Conservation (phyloP, 2,113 vertebrate genomes). For the Nycticorax nycticorax region DNA sequence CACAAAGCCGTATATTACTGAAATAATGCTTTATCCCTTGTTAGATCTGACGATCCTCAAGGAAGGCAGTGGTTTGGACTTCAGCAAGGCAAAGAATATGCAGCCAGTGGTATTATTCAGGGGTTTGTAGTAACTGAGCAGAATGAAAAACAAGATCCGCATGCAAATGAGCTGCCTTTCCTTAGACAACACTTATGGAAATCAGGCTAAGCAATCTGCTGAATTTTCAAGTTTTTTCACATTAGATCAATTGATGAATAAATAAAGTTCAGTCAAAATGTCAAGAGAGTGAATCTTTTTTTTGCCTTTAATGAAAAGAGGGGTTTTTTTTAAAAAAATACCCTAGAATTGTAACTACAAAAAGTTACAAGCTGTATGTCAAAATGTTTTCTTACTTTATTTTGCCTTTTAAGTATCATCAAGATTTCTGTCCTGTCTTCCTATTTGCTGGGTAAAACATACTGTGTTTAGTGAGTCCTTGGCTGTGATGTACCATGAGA, state of each 20-base stretch:
- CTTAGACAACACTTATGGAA: not conserved
- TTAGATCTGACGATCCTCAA: not conserved
- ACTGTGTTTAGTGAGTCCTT: not conserved
- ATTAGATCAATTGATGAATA: not conserved
- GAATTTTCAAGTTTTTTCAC: not conserved
- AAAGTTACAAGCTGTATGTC: not conserved
- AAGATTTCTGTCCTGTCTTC: not conserved
- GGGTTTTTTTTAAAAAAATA: not conserved
- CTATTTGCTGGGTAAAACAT: not conserved
- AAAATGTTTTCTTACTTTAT: not conserved
- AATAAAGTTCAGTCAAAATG: not conserved
- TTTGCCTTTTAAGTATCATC: not conserved
- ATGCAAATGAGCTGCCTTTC: slow-evolving; percentile 13
- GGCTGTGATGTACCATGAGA: not conserved
- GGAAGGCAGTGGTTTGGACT: not conserved
- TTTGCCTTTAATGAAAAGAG: not conserved
- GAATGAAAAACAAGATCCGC: slow-evolving; percentile 5
- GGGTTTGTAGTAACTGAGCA: not conserved
- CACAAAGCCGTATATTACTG: not conserved
- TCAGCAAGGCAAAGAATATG: not conserved
- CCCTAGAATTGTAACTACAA: not conserved
- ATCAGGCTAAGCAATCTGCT: not conserved
- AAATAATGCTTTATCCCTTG: not conserved
- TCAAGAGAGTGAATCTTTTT: not conserved
- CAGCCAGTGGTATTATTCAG: not conserved